These are phyloP conservation scores for Epsilonema sp. DNA, from an alignment of 2,888 invertebrate genomes.

Conservation along the genomic window DNA sequence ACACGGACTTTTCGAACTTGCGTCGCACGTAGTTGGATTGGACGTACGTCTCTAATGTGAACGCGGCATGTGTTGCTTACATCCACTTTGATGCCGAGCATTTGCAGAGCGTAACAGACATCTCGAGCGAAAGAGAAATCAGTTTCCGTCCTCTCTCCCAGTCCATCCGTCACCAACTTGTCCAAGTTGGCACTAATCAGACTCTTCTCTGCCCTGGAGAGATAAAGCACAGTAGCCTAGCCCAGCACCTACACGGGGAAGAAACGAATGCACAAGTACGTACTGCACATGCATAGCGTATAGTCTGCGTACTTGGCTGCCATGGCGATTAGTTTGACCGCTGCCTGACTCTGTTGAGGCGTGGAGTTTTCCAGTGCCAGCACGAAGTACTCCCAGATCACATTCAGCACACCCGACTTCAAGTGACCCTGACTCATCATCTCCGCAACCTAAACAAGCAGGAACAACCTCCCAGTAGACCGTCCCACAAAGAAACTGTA, in stretches of 20 bases:
- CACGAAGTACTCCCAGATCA: conserved; percentile 64
- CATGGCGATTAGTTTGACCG: conserved; percentile 58
- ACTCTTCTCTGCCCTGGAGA: conserved; percentile 20
- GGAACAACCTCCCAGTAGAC: neutral
- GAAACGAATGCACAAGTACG: no score
- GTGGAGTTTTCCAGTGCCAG: conserved; percentile 47
- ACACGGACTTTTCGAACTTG: no score
- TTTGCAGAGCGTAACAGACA: conserved; percentile 41
- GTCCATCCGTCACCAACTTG: conserved; percentile 50
- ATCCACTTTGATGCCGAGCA: conserved; percentile 25
- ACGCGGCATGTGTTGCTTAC: conserved; percentile 13
- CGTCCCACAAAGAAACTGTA: neutral
- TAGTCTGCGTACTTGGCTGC: conserved; percentile 37
- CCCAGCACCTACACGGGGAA: no score
- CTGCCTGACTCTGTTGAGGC: conserved; percentile 49
- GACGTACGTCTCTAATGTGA: no score
- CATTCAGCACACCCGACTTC: conserved; percentile 38
- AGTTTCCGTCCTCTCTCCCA: conserved; percentile 38
- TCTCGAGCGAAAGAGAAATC: conserved; percentile 41
- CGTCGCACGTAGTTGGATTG: no score
- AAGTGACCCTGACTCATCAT: conserved; percentile 43
- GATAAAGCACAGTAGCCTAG: conserved; percentile 30
- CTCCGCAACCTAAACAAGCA: conserved; percentile 35
- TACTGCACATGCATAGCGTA: neutral
- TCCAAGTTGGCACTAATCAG: conserved; percentile 25